These are phyloP conservation scores for Neoseiulus cucumeris DNA, from an alignment of 1,140 invertebrate genomes.

Conservation along the genomic window DNA sequence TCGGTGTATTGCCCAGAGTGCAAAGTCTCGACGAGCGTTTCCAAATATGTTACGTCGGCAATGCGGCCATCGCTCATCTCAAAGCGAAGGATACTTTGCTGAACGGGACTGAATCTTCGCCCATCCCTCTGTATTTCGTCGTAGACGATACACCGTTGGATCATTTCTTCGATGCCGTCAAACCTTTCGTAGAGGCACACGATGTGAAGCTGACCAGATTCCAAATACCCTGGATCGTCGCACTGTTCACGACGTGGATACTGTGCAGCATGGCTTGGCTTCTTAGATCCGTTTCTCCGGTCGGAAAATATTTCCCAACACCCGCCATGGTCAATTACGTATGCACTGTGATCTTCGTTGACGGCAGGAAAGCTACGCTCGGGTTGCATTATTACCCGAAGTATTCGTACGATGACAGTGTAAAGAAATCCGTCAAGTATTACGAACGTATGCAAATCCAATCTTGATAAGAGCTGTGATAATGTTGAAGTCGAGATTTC, in stretches of 20 bases:
- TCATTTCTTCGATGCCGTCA: conserved; percentile 36
- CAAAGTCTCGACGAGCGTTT: conserved; percentile 17
- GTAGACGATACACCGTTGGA: conserved; percentile 43
- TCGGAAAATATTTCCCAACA: not conserved
- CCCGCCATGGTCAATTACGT: conserved; percentile 30
- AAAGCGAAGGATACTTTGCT: conserved; percentile 36
- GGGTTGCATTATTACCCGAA: conserved; percentile 39
- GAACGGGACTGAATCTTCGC: conserved; percentile 28
- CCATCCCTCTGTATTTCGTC: conserved; percentile 30
- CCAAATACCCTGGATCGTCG: conserved; percentile 29
- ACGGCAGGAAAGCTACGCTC: conserved; percentile 36
- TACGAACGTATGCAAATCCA: conserved; percentile 24
- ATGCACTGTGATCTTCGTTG: conserved; percentile 40
- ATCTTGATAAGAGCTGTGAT: too few relatives aligned
- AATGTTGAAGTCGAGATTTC: too few relatives aligned
- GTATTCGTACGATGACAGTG: conserved; percentile 31
- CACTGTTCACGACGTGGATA: conserved; percentile 30
- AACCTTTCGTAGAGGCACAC: conserved; percentile 32
- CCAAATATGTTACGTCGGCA: conserved; percentile 34
- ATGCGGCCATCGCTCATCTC: conserved; percentile 44
- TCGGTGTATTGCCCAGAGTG: too few relatives aligned
- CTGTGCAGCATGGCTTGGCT: too few relatives aligned
- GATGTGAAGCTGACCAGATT: conserved; percentile 25
- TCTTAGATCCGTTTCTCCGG: too few relatives aligned
- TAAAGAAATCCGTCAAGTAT: conserved; percentile 26